phyloP scores from a whole-genome alignment of 2,113 vertebrate species.

The Gracilinanus agilis region DNA sequence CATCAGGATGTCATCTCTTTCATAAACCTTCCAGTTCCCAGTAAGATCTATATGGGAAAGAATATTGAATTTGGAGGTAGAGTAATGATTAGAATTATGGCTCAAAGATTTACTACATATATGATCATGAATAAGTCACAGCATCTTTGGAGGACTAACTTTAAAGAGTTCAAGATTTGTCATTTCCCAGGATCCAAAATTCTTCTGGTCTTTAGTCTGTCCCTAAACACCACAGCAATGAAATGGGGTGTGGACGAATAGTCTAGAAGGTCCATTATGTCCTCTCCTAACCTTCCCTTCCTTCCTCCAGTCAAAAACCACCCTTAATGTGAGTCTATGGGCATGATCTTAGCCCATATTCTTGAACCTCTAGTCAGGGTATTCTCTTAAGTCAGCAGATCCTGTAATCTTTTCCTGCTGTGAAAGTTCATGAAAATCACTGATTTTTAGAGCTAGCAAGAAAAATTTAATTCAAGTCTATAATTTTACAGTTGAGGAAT shows the following conservation, averaged over 20 bases:
- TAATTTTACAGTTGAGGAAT: not conserved
- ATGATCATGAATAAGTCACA: too few species aligned
- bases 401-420: not conserved
- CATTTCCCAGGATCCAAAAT: too few species aligned
- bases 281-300: not conserved
- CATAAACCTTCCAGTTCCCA: too few species aligned
- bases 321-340: not conserved
- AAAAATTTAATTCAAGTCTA: not conserved
- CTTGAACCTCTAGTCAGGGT: not conserved
- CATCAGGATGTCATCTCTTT: too few species aligned
- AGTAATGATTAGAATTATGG: too few species aligned
- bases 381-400: not conserved
- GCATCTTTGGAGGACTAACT: too few species aligned
- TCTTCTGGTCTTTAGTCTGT: too few species aligned
- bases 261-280: not conserved
- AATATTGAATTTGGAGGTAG: too few species aligned
- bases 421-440: not conserved
- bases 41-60: too few species aligned
- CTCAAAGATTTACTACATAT: too few species aligned
- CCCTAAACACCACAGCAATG: not conserved
- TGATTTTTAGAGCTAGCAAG: not conserved
- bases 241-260: not conserved
- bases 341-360: not conserved
- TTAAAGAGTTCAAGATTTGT: too few species aligned
- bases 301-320: not conserved